Percentiles rank a stretch among this genome's conserved stretches.
These are phyloP conservation scores for Tipula confusa DNA, from an alignment of 2,888 invertebrate species.

Conservation along the genomic window DNA sequence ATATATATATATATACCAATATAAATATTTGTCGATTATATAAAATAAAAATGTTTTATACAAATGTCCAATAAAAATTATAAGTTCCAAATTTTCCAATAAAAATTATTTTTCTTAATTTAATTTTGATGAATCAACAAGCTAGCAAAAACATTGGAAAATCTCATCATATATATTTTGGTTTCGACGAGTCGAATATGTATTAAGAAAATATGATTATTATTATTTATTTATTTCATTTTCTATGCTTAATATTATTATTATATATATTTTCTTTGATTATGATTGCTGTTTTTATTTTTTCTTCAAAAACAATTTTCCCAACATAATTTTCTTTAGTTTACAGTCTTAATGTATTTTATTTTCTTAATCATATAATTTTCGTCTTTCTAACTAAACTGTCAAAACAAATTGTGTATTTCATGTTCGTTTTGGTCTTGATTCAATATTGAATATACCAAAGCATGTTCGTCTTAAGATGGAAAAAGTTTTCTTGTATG, in stretches of 20 bases:
- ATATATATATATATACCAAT: no score
- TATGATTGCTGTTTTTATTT: background rate
- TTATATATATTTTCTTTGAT: slow-evolving; percentile 1
- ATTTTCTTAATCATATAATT: slow-evolving; percentile 20
- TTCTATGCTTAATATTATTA: background rate
- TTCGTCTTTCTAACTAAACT: background rate
- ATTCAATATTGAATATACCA: background rate
- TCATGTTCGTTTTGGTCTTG: background rate
- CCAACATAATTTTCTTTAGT: background rate
- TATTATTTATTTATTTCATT: background rate
- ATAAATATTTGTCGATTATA: background rate
- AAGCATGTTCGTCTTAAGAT: background rate
- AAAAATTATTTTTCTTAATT: background rate
- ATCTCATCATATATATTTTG: background rate
- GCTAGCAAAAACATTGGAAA: background rate
- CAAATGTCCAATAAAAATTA: no score
- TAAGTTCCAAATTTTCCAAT: background rate
- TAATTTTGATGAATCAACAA: slow-evolving; percentile 25
- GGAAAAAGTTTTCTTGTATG: background rate
- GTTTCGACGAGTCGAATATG: background rate
- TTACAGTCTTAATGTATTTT: background rate
- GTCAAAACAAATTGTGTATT: slow-evolving; percentile 3
- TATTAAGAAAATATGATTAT: slow-evolving; percentile 5
- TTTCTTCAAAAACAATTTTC: background rate
- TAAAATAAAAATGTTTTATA: background rate